Evolutionary conservation across 1,140 invertebrate species (phyloP).

Genomic region (Cydia strobilella): DNA sequence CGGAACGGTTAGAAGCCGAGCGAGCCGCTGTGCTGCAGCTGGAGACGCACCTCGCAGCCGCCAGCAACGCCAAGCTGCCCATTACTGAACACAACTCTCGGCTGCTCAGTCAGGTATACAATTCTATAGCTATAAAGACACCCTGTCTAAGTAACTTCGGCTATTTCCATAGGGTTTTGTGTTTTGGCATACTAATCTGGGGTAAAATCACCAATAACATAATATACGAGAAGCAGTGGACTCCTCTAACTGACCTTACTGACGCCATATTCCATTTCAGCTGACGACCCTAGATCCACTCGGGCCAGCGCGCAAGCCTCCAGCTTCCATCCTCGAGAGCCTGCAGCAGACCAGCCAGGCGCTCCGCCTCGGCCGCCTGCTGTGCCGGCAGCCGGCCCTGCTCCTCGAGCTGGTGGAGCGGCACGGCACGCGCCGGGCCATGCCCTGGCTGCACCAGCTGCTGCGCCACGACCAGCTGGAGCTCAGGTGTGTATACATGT

Average conservation of each 20-base stretch:
- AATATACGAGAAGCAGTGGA: too few species aligned
- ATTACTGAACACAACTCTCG: conserved; percentile 96
- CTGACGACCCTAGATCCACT: conserved; percentile 91
- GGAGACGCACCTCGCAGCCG: conserved; percentile 95
- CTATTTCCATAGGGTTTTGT: not conserved
- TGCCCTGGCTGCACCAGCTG: conserved; percentile 98
- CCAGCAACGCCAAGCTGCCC: conserved; percentile 89
- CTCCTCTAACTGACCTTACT: not conserved
- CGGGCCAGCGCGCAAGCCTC: conserved; percentile 90
- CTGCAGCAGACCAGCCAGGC: conserved; percentile 89
- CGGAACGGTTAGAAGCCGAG: conserved; percentile 65
- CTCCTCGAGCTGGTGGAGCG: conserved; percentile 95
- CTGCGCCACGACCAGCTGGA: conserved; percentile 95
- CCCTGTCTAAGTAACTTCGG: not conserved
- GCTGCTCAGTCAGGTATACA: conserved; percentile 87
- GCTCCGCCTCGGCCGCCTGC: conserved; percentile 92
- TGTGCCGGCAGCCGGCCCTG: conserved; percentile 96
- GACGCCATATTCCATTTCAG: conserved; percentile 41
- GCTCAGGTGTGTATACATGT: conserved; percentile 80
- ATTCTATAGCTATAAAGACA: too few species aligned
- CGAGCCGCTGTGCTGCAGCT: conserved; percentile 88
- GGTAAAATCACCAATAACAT: not conserved
- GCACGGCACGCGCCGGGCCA: conserved; percentile 92
- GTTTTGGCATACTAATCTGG: not conserved
- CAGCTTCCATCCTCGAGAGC: conserved; percentile 88